Evolutionary conservation across 2,113 vertebrate species (phyloP), one percentile per base, ranked within the genome.

Genomic region (Pongo abelii): DNA sequence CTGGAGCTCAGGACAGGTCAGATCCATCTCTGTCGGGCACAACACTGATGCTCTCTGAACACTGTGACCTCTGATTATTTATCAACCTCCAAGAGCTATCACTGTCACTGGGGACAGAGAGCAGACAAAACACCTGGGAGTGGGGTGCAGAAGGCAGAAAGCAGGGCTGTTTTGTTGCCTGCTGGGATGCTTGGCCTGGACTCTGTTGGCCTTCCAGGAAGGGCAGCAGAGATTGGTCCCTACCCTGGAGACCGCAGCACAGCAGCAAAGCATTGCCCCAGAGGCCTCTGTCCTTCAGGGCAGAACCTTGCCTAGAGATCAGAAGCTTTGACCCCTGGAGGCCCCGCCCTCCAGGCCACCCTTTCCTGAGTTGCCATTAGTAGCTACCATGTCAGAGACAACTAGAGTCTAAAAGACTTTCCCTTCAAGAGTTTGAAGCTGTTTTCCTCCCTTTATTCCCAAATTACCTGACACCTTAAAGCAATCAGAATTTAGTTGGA

Each of bases 391-490:
- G 78, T 78, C 43, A 69, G 57, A 61, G 57, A 38, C 50, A 86
- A 78, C 38, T 38, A 61, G 9, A 59, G 23, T 84, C 83, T 78
- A 77, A 57, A 83, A 93, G 90, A 84, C 46, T 52, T 92, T 75
- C 77, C 69, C 46, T 30, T 97, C 95, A 93, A 89, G 81, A 87
- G 88, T 84, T 30, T 59, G 84, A 96, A 88, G 84, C 89, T 93
- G 87, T 70, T 91, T 96, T 74, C 48, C 43, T 96, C 96, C 83
- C 81, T 83, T 95, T 88, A 91, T 93, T 97, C 97, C 92, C 94
- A 95, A 98, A 97, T 97, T 94, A 94, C 93, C 95, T 97, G 96
- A 97, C 97, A 97, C 96, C 89, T 97, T 97, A 85, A 88, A 93
- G 61, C 97, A 87, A 90, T 40, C 57, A 72, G 78, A 98, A 98